Evolutionary conservation across 37 sponge, comb jelly and placozoan species (phyloP).

Genomic region (Eunapius fragilis): DNA sequence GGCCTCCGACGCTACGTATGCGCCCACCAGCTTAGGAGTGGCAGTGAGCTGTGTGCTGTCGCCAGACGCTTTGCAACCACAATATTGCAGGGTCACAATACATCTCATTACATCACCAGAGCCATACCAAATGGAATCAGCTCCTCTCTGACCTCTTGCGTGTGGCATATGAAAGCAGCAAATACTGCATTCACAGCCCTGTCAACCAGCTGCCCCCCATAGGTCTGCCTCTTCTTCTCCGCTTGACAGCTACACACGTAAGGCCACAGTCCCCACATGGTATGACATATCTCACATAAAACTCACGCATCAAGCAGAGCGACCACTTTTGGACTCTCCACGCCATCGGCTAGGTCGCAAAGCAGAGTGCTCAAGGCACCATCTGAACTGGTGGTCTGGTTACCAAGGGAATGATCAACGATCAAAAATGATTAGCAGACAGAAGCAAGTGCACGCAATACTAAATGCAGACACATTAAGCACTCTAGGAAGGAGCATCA

Average conservation of each 20-base stretch:
- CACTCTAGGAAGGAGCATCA: too few relatives aligned
- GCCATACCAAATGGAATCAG: conserved; percentile 36
- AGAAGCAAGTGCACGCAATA: neutral
- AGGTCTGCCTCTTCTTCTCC: conserved; percentile 41
- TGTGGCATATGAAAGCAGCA: conserved; percentile 95
- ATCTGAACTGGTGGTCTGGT: conserved; percentile 72
- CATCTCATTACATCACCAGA: neutral
- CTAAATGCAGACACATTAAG: too few relatives aligned
- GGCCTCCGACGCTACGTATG: conserved; percentile 62
- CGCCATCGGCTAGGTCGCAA: conserved; percentile 48
- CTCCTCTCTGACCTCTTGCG: conserved; percentile 82
- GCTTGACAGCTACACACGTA: conserved; percentile 43
- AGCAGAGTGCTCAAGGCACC: conserved; percentile 42
- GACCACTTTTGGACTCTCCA: neutral
- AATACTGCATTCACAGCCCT: conserved; percentile 84
- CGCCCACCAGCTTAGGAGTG: conserved; percentile 51
- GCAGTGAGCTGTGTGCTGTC: neutral
- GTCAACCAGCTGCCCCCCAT: conserved; percentile 84
- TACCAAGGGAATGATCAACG: neutral
- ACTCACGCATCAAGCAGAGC: conserved; percentile 47
- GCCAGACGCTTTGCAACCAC: neutral
- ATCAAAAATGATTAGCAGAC: neutral
- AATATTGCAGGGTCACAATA: neutral
- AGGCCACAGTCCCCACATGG: neutral
- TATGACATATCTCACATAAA: neutral